Conservation (phyloP, 2,888 invertebrate species). For the Catocala nupta region DNA sequence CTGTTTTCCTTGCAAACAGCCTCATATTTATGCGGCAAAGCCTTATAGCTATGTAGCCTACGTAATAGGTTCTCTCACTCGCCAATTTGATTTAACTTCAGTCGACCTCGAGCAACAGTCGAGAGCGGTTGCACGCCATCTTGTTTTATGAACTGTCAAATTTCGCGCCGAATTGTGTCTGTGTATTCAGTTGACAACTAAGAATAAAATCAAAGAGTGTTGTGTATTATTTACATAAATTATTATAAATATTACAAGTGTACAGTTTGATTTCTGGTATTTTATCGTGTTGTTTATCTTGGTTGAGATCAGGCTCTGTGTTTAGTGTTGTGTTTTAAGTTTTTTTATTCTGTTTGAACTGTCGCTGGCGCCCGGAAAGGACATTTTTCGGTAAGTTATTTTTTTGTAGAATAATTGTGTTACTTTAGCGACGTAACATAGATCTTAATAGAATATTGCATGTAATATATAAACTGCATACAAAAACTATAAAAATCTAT, state of each 20-base stretch:
- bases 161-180: conserved; percentile 72
- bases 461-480: too few species aligned
- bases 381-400: conserved; percentile 58
- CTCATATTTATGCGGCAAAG: conserved; percentile 73
- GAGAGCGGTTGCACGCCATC: conserved; percentile 73
- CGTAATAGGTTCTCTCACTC: conserved; percentile 70
- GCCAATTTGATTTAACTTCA: conserved; percentile 69
- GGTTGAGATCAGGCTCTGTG: conserved; percentile 58
- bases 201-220: conserved; percentile 38
- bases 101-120: conserved; percentile 81
- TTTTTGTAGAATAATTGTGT: not conserved
- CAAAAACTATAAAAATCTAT: too few species aligned
- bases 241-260: conserved; percentile 30
- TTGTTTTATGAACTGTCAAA: conserved; percentile 64
- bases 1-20: conserved; percentile 81
- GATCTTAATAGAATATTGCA: too few species aligned
- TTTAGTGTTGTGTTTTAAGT: conserved; percentile 58
- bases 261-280: conserved; percentile 31
- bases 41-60: conserved; percentile 71
- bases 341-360: conserved; percentile 62
- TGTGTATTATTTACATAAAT: conserved; percentile 43
- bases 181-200: conserved; percentile 51
- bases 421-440: not conserved
- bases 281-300: conserved; percentile 47
- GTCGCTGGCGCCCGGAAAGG: conserved; percentile 59